phyloP scores from a whole-genome alignment of 2,888 invertebrate genomes.

The Tuberolachnus salignus region DNA sequence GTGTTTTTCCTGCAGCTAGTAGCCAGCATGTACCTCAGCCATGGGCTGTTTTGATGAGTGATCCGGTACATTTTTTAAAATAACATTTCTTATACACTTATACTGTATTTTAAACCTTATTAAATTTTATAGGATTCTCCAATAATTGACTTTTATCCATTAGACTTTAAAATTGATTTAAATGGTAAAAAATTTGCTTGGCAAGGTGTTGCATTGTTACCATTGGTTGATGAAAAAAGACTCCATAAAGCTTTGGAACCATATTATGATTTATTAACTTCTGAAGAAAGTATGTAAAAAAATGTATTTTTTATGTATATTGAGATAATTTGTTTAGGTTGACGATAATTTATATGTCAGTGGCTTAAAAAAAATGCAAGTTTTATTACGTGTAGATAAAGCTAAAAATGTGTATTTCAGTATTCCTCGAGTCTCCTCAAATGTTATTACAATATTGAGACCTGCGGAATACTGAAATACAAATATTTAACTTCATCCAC shows the following conservation, averaged over 20 bases:
- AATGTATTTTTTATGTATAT: too few species aligned
- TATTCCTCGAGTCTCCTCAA: too few species aligned
- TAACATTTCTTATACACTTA: constrained; percentile 7
- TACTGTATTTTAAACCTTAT: not conserved
- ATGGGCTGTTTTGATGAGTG: constrained; percentile 92
- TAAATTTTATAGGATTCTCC: constrained; percentile 62
- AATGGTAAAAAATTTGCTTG: constrained; percentile 99
- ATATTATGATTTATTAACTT: constrained; percentile 79
- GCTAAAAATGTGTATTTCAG: too few species aligned
- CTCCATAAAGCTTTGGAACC: constrained; percentile 82
- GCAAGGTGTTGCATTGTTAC: constrained; percentile 98
- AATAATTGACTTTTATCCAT: constrained; percentile 98
- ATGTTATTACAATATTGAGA: too few species aligned
- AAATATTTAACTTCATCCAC: too few species aligned
- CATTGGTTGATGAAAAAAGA: constrained; percentile 94
- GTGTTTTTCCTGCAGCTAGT: constrained; percentile 98
- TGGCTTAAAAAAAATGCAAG: too few species aligned
- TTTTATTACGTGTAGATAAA: too few species aligned
- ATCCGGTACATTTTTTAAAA: constrained; percentile 71
- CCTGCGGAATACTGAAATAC: too few species aligned
- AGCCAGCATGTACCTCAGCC: constrained; percentile 89
- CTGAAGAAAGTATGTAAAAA: constrained; percentile 70
- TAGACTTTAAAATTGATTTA: constrained; percentile 94
- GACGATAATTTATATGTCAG: too few species aligned
- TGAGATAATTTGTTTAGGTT: too few species aligned